Base-by-base conservation (phyloP, 2,888 invertebrate genomes). In the Noctua pronuba region DNA sequence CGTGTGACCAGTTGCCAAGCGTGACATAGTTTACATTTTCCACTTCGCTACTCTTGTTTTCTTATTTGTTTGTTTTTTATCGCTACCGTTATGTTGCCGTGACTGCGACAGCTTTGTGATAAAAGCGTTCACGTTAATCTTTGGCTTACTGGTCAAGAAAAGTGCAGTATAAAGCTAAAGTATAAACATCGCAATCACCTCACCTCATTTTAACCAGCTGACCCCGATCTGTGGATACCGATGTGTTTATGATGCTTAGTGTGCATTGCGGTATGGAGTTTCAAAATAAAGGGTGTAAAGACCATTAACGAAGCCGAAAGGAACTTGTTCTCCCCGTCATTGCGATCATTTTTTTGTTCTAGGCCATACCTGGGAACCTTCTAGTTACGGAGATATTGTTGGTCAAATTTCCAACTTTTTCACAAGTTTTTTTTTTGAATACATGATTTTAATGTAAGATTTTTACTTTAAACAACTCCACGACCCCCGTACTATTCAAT, bases 91-190 rank as follows among this genome's bases (percentile, higher is more conserved):
- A 10, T 38, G 10, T 16, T 31, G 2, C 58, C 18, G 11, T 5
- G 11, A 46, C n/a, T 1, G 24, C 31, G 4, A 35, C 10, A 24
- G 41, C 28, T 73, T 44, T 49, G n/a, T n/a, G 24, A 49, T 41
- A 73, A 18, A 44, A 10, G n/a, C 31, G 11, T 58, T 66, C 21
- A 64, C 44, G 24, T 46, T 28, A 16, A 41, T 77, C 68, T 79
- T 52, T 38, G 28, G 13, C 18, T 69, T 69, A 55, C 35, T 69
- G 4, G 18, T 35, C 21, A n/a, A 75, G 49, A 8, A 24, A 44
- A 46, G 28, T 69, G 28, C 28, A 31, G 16, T 11, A n/a, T n/a
- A 24, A 24, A 60, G 60, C 18, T 10, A 28, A 60, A 16, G 60
- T 60, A 3, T 18, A 1, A 62, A 35, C 21, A 35, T 60, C 18